phyloP scores from a whole-genome alignment of 2,888 invertebrate genomes.

The Patella pellucida region DNA sequence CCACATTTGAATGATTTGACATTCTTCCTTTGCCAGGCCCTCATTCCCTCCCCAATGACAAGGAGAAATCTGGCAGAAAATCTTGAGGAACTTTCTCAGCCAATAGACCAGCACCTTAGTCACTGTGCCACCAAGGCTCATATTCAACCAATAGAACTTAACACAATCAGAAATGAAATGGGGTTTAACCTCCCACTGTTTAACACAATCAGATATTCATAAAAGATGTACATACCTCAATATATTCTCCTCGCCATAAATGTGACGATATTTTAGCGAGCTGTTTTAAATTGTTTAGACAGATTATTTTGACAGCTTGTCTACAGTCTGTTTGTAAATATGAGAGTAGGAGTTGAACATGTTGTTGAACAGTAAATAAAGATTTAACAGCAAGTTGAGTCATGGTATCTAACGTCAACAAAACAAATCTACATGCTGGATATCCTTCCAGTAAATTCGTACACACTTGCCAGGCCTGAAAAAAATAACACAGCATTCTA shows the following conservation, averaged over 20 bases:
- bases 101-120: too few species aligned
- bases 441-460: constrained; percentile 82
- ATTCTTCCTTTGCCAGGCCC: too few species aligned
- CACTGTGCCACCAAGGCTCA: too few species aligned
- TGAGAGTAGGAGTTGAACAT: constrained; percentile 79
- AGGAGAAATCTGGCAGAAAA: too few species aligned
- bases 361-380: constrained; percentile 90
- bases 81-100: too few species aligned
- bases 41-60: too few species aligned
- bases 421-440: constrained; percentile 84
- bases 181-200: too few species aligned
- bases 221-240: constrained; percentile 56
- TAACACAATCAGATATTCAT: too few species aligned
- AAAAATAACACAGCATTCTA: neutral
- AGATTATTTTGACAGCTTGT: constrained; percentile 79
- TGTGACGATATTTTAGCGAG: constrained; percentile 83
- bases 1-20: too few species aligned
- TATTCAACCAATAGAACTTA: too few species aligned
- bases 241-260: constrained; percentile 80
- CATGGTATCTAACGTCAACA: constrained; percentile 86
- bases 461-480: constrained; percentile 81
- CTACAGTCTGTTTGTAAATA: constrained; percentile 81
- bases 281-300: constrained; percentile 78
- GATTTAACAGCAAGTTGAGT: constrained; percentile 91
- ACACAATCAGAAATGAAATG: too few species aligned